Evolutionary conservation across 2,797 vertebrate genomes (phyloP), one percentile per base, ranked within the genome.

Genomic region (Acipenser oxyrinchus): DNA sequence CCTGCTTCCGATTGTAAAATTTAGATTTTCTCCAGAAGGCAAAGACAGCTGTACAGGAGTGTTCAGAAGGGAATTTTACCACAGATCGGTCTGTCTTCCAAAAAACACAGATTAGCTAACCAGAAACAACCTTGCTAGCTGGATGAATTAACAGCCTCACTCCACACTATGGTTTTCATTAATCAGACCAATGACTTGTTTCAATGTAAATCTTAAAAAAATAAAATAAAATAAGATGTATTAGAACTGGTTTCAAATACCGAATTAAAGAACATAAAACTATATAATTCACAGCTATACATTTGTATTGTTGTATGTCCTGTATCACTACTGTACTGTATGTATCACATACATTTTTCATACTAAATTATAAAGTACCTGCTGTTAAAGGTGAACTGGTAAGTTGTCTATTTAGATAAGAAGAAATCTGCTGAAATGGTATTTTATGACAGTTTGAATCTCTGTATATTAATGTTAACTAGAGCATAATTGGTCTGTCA

Each of bases 91-190:
- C 69, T 61, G 71, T 63, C 75, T 70, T 69, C 67, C 73, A 77
- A 78, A 37, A 71, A 74, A 74, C 74, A 74, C 53, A 68, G 72
- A 70, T 68, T 71, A 12, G 68, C 64, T 71, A 58, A 69, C 64
- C 77, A 64, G 64, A 74, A 66, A 67, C 63, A 69, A 67, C 65
- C 67, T 57, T 37, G 60, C 60, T 12, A 55, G 51, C 18, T 23
- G 11, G 18, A 9, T 23, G 10, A 48, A 8, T 48, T 37, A 37
- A 37, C 37, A 37, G 37, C 37, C 37, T 48, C 61, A 8, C 48
- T 48, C 7, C 5, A 37, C 8, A 9, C n/a, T 61, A 13, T 61
- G n/a, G 7, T 1, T 61, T 23, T 15, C 4, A 18, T 18, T 13
- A 23, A 23, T 15, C 10, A 9, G 60, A 13, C 60, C 60, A 18